Percentiles rank a stretch among this genome's conserved stretches.
These are phyloP conservation scores for Calosoma granatense DNA, from an alignment of 1,140 invertebrate species.

Conservation along the genomic window DNA sequence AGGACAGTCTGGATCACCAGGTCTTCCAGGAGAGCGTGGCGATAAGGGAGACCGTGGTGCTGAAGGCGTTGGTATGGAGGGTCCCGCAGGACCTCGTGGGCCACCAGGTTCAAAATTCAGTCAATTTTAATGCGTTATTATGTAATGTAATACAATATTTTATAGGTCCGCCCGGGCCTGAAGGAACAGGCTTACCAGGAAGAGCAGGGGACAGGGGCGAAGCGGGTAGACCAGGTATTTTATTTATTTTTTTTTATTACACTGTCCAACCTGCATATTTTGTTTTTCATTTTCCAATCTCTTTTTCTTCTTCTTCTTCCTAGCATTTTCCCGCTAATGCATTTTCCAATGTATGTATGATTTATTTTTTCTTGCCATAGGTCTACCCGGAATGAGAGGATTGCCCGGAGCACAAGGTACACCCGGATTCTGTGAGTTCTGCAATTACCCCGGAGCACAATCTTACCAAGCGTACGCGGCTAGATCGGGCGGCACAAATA, in stretches of 20 bases:
- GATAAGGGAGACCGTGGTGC: slow-evolving; percentile 61
- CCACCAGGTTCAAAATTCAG: slow-evolving; percentile 41
- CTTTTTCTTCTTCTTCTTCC: too few relatives aligned
- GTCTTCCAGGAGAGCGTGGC: slow-evolving; percentile 50
- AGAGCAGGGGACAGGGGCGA: slow-evolving; percentile 52
- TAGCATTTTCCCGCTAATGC: too few relatives aligned
- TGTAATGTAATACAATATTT: slow-evolving; percentile 10
- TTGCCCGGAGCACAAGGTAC: slow-evolving; percentile 42
- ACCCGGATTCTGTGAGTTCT: slow-evolving; percentile 53
- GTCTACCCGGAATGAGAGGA: slow-evolving; percentile 39
- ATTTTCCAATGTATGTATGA: too few relatives aligned
- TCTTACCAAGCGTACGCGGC: slow-evolving; percentile 30
- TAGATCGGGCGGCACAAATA: slow-evolving; percentile 34
- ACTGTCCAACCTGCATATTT: too few relatives aligned
- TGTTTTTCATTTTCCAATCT: too few relatives aligned
- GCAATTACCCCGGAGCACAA: slow-evolving; percentile 33
- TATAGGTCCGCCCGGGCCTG: slow-evolving; percentile 48
- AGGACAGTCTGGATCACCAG: slow-evolving; percentile 46
- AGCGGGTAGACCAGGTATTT: slow-evolving; percentile 48
- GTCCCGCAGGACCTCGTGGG: slow-evolving; percentile 53
- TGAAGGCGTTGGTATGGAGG: slow-evolving; percentile 56
- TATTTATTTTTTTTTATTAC: not conserved
- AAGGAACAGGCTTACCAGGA: slow-evolving; percentile 47
- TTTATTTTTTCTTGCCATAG: too few relatives aligned
- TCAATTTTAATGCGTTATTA: not conserved